Evolutionary conservation across 2,113 vertebrate species (phyloP).

Genomic region (Cebidichthys violaceus): DNA sequence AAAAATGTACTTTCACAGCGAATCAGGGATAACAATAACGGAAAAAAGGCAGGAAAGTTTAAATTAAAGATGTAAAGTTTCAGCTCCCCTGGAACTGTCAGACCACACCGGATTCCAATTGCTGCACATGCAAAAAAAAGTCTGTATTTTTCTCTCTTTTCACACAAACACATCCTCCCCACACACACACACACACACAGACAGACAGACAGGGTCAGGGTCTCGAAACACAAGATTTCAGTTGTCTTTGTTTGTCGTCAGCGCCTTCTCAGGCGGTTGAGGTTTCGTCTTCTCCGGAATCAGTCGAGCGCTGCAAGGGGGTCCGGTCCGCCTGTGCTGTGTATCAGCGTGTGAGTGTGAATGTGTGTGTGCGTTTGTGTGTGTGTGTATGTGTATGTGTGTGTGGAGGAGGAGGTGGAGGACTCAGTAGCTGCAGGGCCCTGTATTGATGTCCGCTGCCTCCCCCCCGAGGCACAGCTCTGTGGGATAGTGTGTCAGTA

Average conservation of each 20-base stretch:
- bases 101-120: background rate
- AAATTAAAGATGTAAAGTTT: conserved; percentile 19
- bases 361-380: conserved; percentile 65
- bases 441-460: conserved; percentile 84
- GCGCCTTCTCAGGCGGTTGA: conserved; percentile 83
- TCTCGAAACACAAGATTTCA: conserved; percentile 75
- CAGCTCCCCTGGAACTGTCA: background rate
- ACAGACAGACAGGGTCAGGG: conserved; percentile 39
- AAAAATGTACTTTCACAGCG: conserved; percentile 3
- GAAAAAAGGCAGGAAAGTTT: background rate
- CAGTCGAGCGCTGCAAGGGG: conserved; percentile 69
- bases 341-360: conserved; percentile 53
- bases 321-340: conserved; percentile 65
- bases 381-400: conserved; percentile 38
- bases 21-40: background rate
- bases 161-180: background rate
- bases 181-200: background rate
- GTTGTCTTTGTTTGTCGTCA: conserved; percentile 82
- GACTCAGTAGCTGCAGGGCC: conserved; percentile 79
- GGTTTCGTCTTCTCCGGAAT: conserved; percentile 79
- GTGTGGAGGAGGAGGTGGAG: conserved; percentile 63
- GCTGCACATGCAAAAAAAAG: background rate
- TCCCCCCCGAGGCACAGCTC: conserved; percentile 77
- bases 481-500: conserved; percentile 91
- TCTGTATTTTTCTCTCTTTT: background rate